Evolutionary conservation across 2,888 invertebrate species (phyloP), one percentile per base, ranked within the genome.

Genomic region (Mesoligia furuncula): DNA sequence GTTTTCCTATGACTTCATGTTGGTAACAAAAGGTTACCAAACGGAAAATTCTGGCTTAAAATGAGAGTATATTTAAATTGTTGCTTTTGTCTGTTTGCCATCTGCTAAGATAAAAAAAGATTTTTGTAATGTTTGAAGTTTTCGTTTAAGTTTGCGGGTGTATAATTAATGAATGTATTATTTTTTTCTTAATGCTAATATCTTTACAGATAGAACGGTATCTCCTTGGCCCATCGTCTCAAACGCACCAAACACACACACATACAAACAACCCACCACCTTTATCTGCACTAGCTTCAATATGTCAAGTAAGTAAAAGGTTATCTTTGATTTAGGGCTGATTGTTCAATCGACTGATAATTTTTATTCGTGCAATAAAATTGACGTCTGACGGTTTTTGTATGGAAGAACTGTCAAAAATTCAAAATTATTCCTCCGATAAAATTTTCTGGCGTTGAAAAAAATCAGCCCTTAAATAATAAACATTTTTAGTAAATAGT

Each of bases 161-260:
- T 20, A 68, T 54, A n/a, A 31, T 24, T n/a, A 61, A 4, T 45
- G 8, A 24, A 39, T 64, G 31, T n/a, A 39, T 45, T 73, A 1
- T 11, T n/a, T n/a, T 31, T 36, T 36, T 17, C 24, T 15, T 36
- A 68, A 68, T 51, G 9, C 17, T 51, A 20, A 69, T 81, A 70
- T 69, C 17, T 81, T 91, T 88, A 48, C 93, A 96, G 96, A 92
- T 96, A 91, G 96, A 96, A 90, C 91, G 96, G 77, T 96, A 96
- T 92, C 92, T 96, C 86, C 88, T 95, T 86, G 96, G 96, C 0
- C 96, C 96, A 2, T 93, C 95, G n/a, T 92, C 95, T 51, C 96
- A 96, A 88, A 89, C 94, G 20, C 90, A 88, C 61, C 94, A 94
- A 82, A 85, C 92, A 1, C 91, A 88, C 71, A 83, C 91, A 59